Evolutionary conservation across 1,140 invertebrate genomes (phyloP), one percentile per base, ranked within the genome.

Genomic region (Heliothis virescens): DNA sequence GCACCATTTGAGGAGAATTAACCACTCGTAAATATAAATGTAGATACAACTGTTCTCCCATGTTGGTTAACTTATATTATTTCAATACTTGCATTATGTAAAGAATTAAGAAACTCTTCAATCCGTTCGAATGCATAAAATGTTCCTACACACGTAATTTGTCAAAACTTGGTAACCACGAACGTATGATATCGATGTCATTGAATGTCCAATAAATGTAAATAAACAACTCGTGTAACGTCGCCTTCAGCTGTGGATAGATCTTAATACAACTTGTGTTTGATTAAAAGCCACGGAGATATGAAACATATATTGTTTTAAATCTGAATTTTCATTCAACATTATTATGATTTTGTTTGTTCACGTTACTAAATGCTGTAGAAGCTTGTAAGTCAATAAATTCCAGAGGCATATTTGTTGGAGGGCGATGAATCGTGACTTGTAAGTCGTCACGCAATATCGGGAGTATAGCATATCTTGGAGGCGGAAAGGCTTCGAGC

Each of bases 361-460:
- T 79, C 53, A 77, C 73, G 76, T 74, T 81, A 69, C 55, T 16
- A 53, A 82, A 60, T 79, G 69, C 83, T 67, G 67, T 71, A 75
- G 72, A 52, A 57, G 52, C 55, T 80, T 80, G 71, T 57, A 82
- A 47, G 79, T 83, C 69, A 82, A 81, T 82, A 84, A 82, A 76
- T 79, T 73, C 62, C 18, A 29, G 29, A 79, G 81, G 41, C 79
- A 80, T 81, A 84, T 85, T 81, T 62, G 80, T 80, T 75, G 62
- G 77, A 84, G 72, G 67, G 81, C 67, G 74, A 62, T 73, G 72
- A 79, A 34, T 85, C 82, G 81, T 84, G 79, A 82, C 79, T 83
- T 26, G 74, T 86, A 74, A 87, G 76, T 85, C 83, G 86, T 91
- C 90, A 92, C 89, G 90, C 89, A 88, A 92, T 88, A 89, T 89